These are phyloP conservation scores for Priocnemis perturbator DNA, from an alignment of 2,888 invertebrate genomes.

Conservation along the genomic window DNA sequence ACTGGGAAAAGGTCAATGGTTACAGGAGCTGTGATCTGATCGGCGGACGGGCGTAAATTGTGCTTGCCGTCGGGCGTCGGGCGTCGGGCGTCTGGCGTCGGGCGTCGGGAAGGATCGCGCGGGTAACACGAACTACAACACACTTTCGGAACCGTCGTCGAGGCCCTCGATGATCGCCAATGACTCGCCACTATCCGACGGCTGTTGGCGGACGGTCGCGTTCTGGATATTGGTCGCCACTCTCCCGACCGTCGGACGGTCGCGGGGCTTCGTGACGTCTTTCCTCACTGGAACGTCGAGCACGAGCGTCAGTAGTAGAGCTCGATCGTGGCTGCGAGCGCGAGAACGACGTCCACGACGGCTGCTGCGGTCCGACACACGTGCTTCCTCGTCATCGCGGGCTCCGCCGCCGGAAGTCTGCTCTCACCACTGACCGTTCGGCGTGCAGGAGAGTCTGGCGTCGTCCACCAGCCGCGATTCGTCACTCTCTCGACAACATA, in stretches of 20 bases:
- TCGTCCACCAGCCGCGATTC: conserved; percentile 21
- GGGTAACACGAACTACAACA: conserved; percentile 6
- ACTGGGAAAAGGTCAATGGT: too few relatives aligned
- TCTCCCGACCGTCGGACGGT: conserved; percentile 30
- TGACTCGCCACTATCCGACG: conserved; percentile 10
- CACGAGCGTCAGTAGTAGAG: conserved; percentile 70
- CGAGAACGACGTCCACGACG: conserved; percentile 30
- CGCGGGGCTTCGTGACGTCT: background rate
- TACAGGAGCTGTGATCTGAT: too few relatives aligned
- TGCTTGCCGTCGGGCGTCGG: too few relatives aligned
- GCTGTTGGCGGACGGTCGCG: background rate
- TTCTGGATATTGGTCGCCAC: background rate
- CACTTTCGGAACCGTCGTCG: conserved; percentile 13
- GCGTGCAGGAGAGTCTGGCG: background rate
- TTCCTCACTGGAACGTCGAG: conserved; percentile 23
- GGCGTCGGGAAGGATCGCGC: background rate
- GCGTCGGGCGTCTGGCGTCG: background rate
- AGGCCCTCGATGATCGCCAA: conserved; percentile 16
- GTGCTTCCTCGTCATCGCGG: conserved; percentile 68
- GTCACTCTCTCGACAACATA: conserved; percentile 58
- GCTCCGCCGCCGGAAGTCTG: conserved; percentile 23
- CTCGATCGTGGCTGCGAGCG: conserved; percentile 37
- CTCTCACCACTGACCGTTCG: background rate
- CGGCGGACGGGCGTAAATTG: too few relatives aligned
- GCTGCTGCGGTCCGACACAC: conserved; percentile 50